A percentile compares a stretch with the other conserved stretches of the same genome.
Evolutionary conservation across 2,113 vertebrate species (phyloP).

Genomic region (Trematomus loennbergii): DNA sequence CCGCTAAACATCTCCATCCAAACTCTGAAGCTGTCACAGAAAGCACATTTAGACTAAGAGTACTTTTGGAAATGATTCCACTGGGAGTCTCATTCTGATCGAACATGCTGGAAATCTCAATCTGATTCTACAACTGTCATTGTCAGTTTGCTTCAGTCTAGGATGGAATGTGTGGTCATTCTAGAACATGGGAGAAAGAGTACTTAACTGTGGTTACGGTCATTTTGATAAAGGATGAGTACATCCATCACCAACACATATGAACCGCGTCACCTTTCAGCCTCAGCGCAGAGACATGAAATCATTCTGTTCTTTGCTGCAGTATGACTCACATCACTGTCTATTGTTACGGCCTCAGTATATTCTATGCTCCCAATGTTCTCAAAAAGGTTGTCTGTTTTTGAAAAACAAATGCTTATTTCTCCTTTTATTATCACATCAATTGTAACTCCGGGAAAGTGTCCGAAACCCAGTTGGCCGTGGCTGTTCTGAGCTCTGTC

Average conservation of each 20-base stretch:
- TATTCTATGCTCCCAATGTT: slow-evolving; percentile 8
- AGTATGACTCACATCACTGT: background rate
- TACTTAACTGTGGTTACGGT: background rate
- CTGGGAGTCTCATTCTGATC: slow-evolving; percentile 35
- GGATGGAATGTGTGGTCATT: slow-evolving; percentile 87
- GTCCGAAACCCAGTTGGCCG: background rate
- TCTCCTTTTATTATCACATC: slow-evolving; percentile 1
- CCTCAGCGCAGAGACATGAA: slow-evolving; percentile 21
- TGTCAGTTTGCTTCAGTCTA: slow-evolving; percentile 41
- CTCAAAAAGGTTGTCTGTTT: background rate
- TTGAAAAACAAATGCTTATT: slow-evolving; percentile 26
- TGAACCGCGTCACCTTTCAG: slow-evolving; percentile 3
- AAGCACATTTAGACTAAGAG: slow-evolving; percentile 9
- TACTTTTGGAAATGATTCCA: background rate
- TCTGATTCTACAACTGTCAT: slow-evolving; percentile 23
- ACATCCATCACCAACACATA: slow-evolving; percentile 5
- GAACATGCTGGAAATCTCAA: background rate
- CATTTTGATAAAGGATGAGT: background rate
- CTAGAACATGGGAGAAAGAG: slow-evolving; percentile 11
- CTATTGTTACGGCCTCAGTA: background rate
- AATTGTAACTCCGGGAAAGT: slow-evolving; percentile 1
- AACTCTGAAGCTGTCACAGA: slow-evolving; percentile 8
- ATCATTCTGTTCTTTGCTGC: background rate
- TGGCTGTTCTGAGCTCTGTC: slow-evolving; percentile 80
- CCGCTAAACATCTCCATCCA: background rate